Evolutionary conservation across 2,888 invertebrate species (phyloP), one percentile per base, ranked within the genome.

Genomic region (Drymonia ruficornis): DNA sequence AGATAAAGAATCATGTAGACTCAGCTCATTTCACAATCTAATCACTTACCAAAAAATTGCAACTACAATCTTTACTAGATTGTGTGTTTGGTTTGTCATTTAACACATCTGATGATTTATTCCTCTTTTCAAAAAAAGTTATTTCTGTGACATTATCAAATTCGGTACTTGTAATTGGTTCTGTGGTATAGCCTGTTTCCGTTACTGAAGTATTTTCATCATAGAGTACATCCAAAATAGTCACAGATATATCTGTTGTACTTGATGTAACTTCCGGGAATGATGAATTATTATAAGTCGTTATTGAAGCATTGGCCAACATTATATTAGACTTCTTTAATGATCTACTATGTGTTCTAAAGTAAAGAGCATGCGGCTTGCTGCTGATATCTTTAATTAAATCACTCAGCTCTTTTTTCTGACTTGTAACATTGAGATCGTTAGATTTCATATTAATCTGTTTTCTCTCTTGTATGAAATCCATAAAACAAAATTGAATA

Each of bases 401-500:
- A 62, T 82, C 77, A 59, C 66, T 74, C 8, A 81, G 50, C 31
- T 63, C 69, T 61, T 76, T 76, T 53, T 77, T 81, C 19, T 70
- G 66, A 53, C 74, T 78, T 58, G 78, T 79, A 34, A 65, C 61
- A 65, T 82, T 83, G 12, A 63, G 53, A 67, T 76, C 69, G 57
- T 54, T 44, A 8, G 54, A 55, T 56, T 78, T 60, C 28, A 72
- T 59, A 53, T 76, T 71, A 13, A 59, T 16, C 42, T 79, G 72
- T 34, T 74, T 56, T 68, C 79, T 82, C 40, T 78, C 84, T 67
- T 87, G 83, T 56, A 89, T 89, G 45, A 80, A 86, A 74, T 89
- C 90, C 82, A 91, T 88, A 1, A 91, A 79, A 79, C 86, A 81
- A 73, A 91, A 90, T 70, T 91, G 91, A 53, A 91, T 84, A 13